Percentiles rank a stretch among this genome's conserved stretches.
Conservation (phyloP, 2,888 invertebrate species). For the Eupithecia exiguata region DNA sequence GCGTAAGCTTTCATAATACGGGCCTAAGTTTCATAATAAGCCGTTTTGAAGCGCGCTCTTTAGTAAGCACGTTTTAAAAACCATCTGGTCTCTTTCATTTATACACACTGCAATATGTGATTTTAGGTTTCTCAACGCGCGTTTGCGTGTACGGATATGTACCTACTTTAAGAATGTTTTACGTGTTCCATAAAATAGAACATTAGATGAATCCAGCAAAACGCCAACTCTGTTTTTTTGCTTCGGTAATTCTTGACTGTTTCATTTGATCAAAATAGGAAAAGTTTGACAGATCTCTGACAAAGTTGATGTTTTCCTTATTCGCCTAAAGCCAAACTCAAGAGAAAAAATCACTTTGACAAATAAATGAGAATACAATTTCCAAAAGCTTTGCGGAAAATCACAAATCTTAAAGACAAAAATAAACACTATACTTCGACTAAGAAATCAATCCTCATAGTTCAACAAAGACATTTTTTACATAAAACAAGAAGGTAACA, state of each 20-base stretch:
- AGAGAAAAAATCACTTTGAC: neutral
- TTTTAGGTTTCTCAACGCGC: no score
- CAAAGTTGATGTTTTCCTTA: neutral
- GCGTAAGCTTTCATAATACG: no score
- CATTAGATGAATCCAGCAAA: neutral
- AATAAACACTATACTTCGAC: neutral
- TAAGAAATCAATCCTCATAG: no score
- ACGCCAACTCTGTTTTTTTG: neutral
- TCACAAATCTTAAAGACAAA: neutral
- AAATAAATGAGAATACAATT: neutral
- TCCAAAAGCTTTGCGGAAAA: neutral
- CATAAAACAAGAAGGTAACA: no score
- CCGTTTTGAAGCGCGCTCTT: no score
- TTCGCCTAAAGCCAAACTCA: neutral
- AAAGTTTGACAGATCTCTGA: neutral
- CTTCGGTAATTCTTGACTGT: neutral
- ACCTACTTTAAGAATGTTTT: neutral
- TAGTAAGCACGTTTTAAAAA: no score
- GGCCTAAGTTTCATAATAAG: no score
- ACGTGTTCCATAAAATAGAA: neutral
- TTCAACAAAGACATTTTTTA: no score
- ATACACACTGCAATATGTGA: no score
- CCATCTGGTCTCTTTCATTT: no score
- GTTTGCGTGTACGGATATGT: neutral
- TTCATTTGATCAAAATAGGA: neutral